Conservation (phyloP, 1,140 invertebrate genomes). For the Anastrepha obliqua region DNA sequence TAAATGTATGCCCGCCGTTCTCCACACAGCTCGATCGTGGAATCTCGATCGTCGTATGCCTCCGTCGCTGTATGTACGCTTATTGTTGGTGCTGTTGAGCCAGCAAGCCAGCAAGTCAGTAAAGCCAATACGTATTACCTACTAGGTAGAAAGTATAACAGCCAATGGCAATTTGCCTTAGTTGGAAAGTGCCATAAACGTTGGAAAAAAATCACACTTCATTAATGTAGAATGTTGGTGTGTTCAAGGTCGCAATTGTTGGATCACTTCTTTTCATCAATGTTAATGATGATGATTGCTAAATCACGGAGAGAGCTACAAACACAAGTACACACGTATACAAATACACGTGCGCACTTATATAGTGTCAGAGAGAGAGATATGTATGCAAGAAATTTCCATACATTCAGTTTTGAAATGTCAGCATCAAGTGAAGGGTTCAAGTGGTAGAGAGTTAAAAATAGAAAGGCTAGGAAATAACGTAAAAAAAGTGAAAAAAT, state of each 20-base stretch:
- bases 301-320: conserved; percentile 52
- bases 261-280: conserved; percentile 53
- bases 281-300: conserved; percentile 53
- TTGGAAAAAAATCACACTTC: conserved; percentile 51
- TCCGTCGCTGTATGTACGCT: background rate
- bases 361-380: background rate
- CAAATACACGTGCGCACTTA: background rate
- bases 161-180: conserved; percentile 51
- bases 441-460: conserved; percentile 51
- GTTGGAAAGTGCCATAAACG: conserved; percentile 51
- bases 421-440: conserved; percentile 50
- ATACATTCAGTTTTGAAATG: conserved; percentile 51
- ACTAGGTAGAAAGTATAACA: conserved; percentile 53
- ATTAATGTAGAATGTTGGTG: conserved; percentile 53
- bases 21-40: conserved; percentile 47
- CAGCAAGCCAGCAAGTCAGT: conserved; percentile 1
- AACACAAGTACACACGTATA: background rate
- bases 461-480: conserved; percentile 48
- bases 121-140: conserved; percentile 48
- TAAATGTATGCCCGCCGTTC: conserved; percentile 5
- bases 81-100: background rate
- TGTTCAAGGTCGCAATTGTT: conserved; percentile 51
- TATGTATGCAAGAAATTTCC: conserved; percentile 46
- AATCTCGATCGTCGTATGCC: conserved; percentile 30
- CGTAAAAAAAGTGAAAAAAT: conserved; percentile 34